Evolutionary conservation across 2,888 invertebrate genomes (phyloP), one percentile per base, ranked within the genome.

Genomic region (Laspeyria flexula): DNA sequence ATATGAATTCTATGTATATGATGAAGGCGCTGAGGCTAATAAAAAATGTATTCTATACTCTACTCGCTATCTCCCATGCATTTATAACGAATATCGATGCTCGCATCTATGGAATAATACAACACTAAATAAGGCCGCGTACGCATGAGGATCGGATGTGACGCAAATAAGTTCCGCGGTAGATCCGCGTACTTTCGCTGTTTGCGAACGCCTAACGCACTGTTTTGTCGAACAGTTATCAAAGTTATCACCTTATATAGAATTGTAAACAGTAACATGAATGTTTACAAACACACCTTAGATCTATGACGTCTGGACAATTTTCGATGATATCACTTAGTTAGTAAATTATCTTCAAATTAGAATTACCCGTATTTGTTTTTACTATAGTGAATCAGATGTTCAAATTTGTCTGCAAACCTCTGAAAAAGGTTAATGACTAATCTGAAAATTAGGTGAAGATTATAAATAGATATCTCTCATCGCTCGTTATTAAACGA

Each of bases 121-220:
- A 48, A 46, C 51, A 52, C 71, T 72, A 64, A 69, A 71, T 72
- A 71, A 67, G 72, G 71, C 42, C 46, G 53, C 52, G 58, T 61
- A 61, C 67, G 69, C 66, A 68, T 60, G 61, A 69, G 53, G 39
- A 65, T 76, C 69, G 77, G 78, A 77, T 61, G 64, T 78, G 78
- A 77, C 73, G 77, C 70, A 77, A 74, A 59, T 60, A 57, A 66
- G 76, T 77, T 83, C 77, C 75, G 75, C 63, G 66, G 73, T 71
- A 64, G 70, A 77, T 58, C 71, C 73, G 65, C 45, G 56, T 60
- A 73, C 80, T 81, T 80, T 81, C 73, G 70, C 71, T 84, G 61
- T 82, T 82, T 73, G 75, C 68, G 50, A 60, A 71, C 63, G 59
- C 62, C 38, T 44, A 13, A 38, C 37, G 18, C 46, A 38, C 43